A percentile compares a stretch with the other conserved stretches of the same genome.
Evolutionary conservation across 2,113 vertebrate genomes (phyloP).

Genomic region (Anas platyrhynchos): DNA sequence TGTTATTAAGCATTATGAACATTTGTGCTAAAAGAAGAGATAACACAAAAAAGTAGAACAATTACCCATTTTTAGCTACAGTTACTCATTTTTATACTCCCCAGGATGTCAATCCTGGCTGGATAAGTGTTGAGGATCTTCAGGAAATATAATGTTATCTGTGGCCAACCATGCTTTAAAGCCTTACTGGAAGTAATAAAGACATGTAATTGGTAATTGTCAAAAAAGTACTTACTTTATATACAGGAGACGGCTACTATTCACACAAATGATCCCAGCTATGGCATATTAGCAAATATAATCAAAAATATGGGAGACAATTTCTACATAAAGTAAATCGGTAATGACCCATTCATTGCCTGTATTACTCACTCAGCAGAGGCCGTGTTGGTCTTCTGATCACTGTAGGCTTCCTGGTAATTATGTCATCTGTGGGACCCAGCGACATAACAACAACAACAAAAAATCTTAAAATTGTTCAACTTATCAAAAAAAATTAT

Average conservation of each 20-base stretch:
- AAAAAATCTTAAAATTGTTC: not conserved
- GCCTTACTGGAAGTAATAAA: not conserved
- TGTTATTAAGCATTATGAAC: not conserved
- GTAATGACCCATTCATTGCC: not conserved
- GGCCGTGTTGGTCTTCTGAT: conserved; percentile 60
- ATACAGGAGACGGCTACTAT: not conserved
- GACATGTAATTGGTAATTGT: not conserved
- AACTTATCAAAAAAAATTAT: not conserved
- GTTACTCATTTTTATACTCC: not conserved
- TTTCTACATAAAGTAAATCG: not conserved
- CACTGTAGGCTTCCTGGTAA: conserved; percentile 59
- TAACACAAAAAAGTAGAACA: not conserved
- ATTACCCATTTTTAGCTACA: not conserved
- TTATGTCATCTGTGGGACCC: conserved; percentile 44
- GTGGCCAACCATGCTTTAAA: not conserved
- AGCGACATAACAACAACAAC: not conserved
- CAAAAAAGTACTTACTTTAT: not conserved
- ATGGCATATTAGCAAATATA: not conserved
- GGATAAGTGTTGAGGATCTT: not conserved
- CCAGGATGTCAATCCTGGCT: not conserved
- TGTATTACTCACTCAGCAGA: conserved; percentile 49
- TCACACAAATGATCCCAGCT: not conserved
- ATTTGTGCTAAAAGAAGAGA: not conserved
- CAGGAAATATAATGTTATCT: not conserved
- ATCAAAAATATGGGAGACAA: not conserved